Evolutionary conservation across 2,888 invertebrate genomes (phyloP).

Genomic region (Graphium colonna): DNA sequence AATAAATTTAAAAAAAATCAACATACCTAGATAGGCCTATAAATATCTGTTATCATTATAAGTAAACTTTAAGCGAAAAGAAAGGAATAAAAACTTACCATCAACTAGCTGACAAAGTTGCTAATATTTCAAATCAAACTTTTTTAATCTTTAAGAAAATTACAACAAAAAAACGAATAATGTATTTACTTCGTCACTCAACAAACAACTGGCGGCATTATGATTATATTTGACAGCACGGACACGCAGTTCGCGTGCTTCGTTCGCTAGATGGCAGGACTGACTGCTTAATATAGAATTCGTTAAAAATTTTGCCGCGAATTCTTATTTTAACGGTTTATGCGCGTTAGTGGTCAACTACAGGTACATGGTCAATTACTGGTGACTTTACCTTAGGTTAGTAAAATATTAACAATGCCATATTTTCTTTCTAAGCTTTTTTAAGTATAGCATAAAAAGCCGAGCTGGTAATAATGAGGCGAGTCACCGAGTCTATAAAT

Average conservation of each 20-base stretch:
- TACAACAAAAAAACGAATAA: no score
- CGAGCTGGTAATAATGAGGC: no score
- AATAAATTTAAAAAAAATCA: no score
- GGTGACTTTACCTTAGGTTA: background rate
- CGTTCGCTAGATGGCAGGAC: no score
- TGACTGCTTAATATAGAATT: background rate
- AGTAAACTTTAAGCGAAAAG: slow-evolving; percentile 25
- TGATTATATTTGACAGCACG: slow-evolving; percentile 3
- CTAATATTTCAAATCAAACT: slow-evolving; percentile 27
- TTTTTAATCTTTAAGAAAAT: slow-evolving; percentile 1
- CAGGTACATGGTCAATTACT: background rate
- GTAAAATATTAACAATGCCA: no score
- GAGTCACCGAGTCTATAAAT: no score
- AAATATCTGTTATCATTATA: slow-evolving; percentile 21
- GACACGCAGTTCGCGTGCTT: background rate
- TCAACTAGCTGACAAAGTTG: slow-evolving; percentile 28
- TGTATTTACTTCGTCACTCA: background rate
- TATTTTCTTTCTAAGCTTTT: no score
- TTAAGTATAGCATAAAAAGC: no score
- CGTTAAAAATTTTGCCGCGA: background rate
- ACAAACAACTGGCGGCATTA: slow-evolving; percentile 15
- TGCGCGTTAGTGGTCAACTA: no score
- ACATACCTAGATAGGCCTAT: no score
- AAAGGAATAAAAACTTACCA: no score
- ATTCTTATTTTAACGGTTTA: background rate